A percentile compares a stretch with the other conserved stretches of the same genome.
These are phyloP conservation scores for Oncorhynchus clarkii DNA, from an alignment of 2,113 vertebrate species.

Conservation along the genomic window DNA sequence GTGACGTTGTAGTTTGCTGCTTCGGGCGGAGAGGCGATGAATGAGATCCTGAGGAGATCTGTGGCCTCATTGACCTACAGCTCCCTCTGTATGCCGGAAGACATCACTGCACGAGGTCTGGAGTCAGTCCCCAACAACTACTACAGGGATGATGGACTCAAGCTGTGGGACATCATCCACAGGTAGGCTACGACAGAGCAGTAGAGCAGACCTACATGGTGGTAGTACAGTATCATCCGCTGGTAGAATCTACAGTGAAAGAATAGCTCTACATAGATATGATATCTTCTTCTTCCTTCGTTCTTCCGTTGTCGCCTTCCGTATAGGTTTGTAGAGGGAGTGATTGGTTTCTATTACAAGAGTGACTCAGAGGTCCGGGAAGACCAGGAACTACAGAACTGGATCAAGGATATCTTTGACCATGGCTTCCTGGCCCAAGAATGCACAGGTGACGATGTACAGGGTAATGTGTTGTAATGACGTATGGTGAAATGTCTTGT, in stretches of 20 bases:
- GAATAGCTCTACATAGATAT: not conserved
- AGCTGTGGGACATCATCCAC: constrained; percentile 73
- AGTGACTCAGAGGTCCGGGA: constrained; percentile 40
- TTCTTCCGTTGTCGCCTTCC: not conserved
- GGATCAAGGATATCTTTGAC: constrained; percentile 78
- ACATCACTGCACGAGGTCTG: constrained; percentile 68
- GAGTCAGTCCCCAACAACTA: constrained; percentile 69
- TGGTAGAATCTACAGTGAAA: not conserved
- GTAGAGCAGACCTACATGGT: not conserved
- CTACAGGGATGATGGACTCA: constrained; percentile 79
- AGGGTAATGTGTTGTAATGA: not conserved
- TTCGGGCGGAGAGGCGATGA: constrained; percentile 47
- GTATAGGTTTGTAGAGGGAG: constrained; percentile 66
- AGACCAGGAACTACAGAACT: constrained; percentile 78
- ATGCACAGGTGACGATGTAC: constrained; percentile 58
- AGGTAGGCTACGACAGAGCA: constrained; percentile 49
- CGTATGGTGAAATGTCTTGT: too few species aligned
- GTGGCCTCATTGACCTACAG: constrained; percentile 64
- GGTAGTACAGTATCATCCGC: not conserved
- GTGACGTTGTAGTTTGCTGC: constrained; percentile 39
- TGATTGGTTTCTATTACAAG: constrained; percentile 59
- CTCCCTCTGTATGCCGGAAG: constrained; percentile 75
- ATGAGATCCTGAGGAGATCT: constrained; percentile 37
- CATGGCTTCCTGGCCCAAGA: constrained; percentile 69
- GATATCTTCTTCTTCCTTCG: too few species aligned